phyloP scores from a whole-genome alignment of 2,113 vertebrate species.

The Malurus alboscapulatus region DNA sequence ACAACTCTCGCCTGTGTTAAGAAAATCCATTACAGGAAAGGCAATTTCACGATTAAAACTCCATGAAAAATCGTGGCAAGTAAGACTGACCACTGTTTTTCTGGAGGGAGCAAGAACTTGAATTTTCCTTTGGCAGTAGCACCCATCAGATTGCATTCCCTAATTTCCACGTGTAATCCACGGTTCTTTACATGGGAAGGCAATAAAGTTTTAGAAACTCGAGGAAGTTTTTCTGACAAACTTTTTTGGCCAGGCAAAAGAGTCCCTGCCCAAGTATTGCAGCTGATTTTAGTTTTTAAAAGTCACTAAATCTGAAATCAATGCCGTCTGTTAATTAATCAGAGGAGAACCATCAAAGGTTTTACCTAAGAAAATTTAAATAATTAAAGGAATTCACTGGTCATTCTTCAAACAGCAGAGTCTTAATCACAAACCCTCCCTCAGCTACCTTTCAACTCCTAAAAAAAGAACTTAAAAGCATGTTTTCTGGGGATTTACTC shows the following conservation, averaged over 20 bases:
- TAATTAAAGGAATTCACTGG: not conserved
- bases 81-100: not conserved
- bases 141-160: not conserved
- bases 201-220: not conserved
- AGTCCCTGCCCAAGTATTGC: not conserved
- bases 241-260: not conserved
- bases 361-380: not conserved
- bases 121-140: not conserved
- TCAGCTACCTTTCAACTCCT: not conserved
- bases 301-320: not conserved
- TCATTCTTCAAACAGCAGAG: not conserved
- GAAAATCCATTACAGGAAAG: not conserved
- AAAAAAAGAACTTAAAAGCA: not conserved
- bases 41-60: not conserved
- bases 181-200: not conserved
- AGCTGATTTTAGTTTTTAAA: not conserved
- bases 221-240: not conserved
- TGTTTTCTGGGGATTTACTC: not conserved
- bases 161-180: not conserved
- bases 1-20: not conserved
- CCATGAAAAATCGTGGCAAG: not conserved
- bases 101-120: not conserved
- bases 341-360: not conserved
- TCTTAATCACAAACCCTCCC: not conserved
- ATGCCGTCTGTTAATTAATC: not conserved